Conservation (phyloP, 2,113 vertebrate species). For the Ictalurus furcatus region DNA sequence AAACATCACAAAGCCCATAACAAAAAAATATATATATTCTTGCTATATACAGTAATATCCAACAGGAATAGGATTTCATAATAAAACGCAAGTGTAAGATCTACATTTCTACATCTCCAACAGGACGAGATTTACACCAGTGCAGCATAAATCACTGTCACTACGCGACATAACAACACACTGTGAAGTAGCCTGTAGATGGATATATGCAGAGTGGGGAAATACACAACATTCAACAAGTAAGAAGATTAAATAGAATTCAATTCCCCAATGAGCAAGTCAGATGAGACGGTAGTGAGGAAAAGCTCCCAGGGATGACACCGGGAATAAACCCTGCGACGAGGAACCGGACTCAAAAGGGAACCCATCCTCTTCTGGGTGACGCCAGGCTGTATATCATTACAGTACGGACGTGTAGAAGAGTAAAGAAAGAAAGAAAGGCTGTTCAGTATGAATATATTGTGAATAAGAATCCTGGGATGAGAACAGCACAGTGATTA, state of each 20-base stretch:
- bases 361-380: background rate
- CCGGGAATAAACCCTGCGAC: background rate
- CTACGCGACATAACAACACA: background rate
- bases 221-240: background rate
- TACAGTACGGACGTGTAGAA: background rate
- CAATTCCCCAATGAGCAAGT: background rate
- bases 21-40: background rate
- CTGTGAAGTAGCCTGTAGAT: background rate
- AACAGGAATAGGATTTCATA: background rate
- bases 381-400: background rate
- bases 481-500: background rate
- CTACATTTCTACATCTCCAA: background rate
- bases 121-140: background rate
- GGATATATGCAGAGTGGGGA: background rate
- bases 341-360: background rate
- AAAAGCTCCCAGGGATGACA: background rate
- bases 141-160: background rate
- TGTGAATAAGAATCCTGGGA: background rate
- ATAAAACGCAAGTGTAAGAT: background rate
- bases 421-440: background rate
- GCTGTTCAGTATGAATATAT: background rate
- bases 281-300: background rate
- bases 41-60: background rate
- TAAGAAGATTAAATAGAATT: background rate
- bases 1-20: background rate